Base-by-base conservation (phyloP, 2,113 vertebrate genomes). In the Calyptomena viridis region DNA sequence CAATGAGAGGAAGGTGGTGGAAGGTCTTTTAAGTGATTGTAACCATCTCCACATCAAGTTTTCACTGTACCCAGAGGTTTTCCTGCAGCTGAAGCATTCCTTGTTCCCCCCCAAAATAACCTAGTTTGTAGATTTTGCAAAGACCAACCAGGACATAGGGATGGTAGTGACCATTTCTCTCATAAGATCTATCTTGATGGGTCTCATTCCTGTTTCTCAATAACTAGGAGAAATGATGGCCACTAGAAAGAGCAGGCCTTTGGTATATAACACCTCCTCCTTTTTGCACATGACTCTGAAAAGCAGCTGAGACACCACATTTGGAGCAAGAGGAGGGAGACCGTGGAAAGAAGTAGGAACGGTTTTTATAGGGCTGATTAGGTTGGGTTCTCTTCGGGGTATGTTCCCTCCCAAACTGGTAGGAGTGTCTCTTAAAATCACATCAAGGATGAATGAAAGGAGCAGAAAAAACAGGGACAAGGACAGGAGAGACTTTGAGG, bases 341-440 rank as follows among this genome's bases (percentile, higher is more conserved):
- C 55, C 46, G 17, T 49, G 63, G 24, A 30, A 66, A 79, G 47
- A 82, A 73, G 27, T 14, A 49, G 60, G 67, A 79, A 74, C 79
- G 44, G 3, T 59, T 71, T 94, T 93, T 76, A 92, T 68, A 59
- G 87, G 89, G 87, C 50, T 97, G 95, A 95, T 93, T 89, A 90
- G 82, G 95, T 96, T 96, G 94, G 78, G 81, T 97, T 96, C 88
- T 96, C 89, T 94, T 93, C 91, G 92, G 79, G 95, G 75, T 76
- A n/a, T 91, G 69, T 59, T 96, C 89, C 81, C 90, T 95, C 96
- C 84, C 80, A 85, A 31, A 95, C 84, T 96, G 93, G 87, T 94
- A 95, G 93, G 93, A 97, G 86, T 93, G 87, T 92, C 94, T 96
- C 79, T 59, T 95, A 97, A 97, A 96, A 96, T 96, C 96, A 97